Evolutionary conservation across 2,113 vertebrate species (phyloP), one percentile per base, ranked within the genome.

Genomic region (Rhabdornis inornatus): DNA sequence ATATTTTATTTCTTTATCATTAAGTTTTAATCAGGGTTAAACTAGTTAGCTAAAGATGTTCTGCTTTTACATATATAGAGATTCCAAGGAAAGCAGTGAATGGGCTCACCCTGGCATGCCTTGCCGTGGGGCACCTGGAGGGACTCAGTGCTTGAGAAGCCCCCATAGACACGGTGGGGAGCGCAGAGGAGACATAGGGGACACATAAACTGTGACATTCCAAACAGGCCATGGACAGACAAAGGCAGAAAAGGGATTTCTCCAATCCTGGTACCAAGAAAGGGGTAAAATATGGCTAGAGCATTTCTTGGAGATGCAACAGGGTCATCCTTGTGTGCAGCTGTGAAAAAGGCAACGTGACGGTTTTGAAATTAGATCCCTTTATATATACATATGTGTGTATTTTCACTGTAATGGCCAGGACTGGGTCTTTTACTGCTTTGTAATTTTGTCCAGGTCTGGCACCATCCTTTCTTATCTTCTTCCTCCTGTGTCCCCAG

Each of bases 91-190:
- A 45, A 70, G 13, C 20, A 55, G 53, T 15, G 39, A 59, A 8
- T 20, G 28, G 23, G 23, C 10, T 78, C 24, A 28, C 20, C 11
- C 23, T 60, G 60, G 23, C 15, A 21, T 75, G 47, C n/a, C 23
- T 35, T 39, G 15, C n/a, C 15, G 11, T n/a, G 52, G 40, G 45
- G 19, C 14, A 19, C 4, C n/a, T 53, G 42, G 19, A n/a, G 18
- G 24, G 24, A 21, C 18, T 10, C 21, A 3, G 45, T 12, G 52
- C 22, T 53, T 53, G 22, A 25, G 35, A 22, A 7, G 10, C 28
- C 9, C 9, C 19, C 33, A 23, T 0, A 44, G 56, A 7, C 25
- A 9, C 0, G 2, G 13, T 11, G 24, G 78, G 21, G 24, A 25
- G 8, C 4, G n/a, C 27, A 61, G 56, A 59, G 30, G 40, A 37